Evolutionary conservation across 2,113 vertebrate species (phyloP).

Genomic region (Vidua chalybeata): DNA sequence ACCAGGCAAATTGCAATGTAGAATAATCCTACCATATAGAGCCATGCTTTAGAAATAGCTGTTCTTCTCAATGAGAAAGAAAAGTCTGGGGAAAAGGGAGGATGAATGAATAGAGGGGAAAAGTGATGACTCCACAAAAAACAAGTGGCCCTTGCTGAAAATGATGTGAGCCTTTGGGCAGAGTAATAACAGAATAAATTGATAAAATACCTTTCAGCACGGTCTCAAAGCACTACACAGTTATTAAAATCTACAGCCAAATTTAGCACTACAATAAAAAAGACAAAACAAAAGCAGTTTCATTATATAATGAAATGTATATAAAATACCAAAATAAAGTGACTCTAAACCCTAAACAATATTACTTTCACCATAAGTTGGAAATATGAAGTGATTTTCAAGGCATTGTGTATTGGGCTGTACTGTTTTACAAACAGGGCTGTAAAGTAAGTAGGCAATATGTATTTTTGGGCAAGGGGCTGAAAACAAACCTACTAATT

Average conservation of each 20-base stretch:
- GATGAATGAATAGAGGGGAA: neutral
- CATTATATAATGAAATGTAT: neutral
- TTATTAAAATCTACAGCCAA: conserved; percentile 65
- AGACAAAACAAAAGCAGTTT: conserved; percentile 29
- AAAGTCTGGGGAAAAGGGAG: neutral
- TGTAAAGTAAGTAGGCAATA: neutral
- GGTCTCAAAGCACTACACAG: conserved; percentile 35
- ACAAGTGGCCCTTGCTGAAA: conserved; percentile 3
- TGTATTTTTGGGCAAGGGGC: neutral
- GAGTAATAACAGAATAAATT: conserved; percentile 45
- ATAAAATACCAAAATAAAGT: conserved; percentile 25
- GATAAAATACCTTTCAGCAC: conserved; percentile 54
- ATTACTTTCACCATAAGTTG: neutral
- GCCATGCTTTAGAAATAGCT: neutral
- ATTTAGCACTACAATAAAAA: conserved; percentile 60
- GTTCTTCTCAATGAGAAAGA: neutral
- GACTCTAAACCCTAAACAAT: neutral
- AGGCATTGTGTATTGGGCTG: neutral
- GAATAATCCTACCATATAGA: neutral
- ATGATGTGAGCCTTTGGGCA: conserved; percentile 37
- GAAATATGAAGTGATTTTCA: conserved; percentile 48
- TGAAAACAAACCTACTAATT: neutral
- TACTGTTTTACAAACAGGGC: neutral
- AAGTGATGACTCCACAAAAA: conserved; percentile 54
- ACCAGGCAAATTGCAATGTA: neutral